Base-by-base conservation (phyloP, 2,113 vertebrate genomes). In the Toxostoma redivivum region DNA sequence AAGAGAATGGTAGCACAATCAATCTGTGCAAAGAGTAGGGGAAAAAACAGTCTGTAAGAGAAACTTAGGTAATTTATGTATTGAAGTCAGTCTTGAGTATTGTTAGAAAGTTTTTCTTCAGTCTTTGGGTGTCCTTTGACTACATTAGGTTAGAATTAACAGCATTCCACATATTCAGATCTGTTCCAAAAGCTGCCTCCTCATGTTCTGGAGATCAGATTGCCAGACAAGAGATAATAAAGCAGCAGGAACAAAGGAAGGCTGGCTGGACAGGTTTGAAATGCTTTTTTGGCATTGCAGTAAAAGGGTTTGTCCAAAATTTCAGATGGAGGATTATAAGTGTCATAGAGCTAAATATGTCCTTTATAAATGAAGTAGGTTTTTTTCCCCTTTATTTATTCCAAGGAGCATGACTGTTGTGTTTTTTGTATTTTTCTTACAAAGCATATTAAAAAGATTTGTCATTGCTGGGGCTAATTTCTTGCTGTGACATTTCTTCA, bases 211-310 rank as follows among this genome's bases (percentile, higher is more conserved):
- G 25, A 93, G 92, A 95, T 96, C 81, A 94, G 38, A 23, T 96
- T 95, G 95, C 73, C 74, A 86, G 94, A 47, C 71, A 77, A 96
- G 92, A 73, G 94, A 78, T 78, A 92, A 95, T 86, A 84, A 94
- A 60, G 81, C 47, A 69, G 9, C 54, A 86, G 60, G 96, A 97
- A 97, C 97, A 97, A 97, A 97, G 94, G 86, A 56, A 87, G 84
- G 40, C 90, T 38, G 94, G 74, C 79, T 85, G 35, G 61, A 78
- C 91, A 58, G 71, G 81, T 95, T 93, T 94, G 87, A 92, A 96
- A 88, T 4, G 28, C 2, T 35, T 64, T 91, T 74, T 74, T 61
- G 86, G 80, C 91, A 56, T 50, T 85, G 28, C 57, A 79, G 81
- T 92, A n/a, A 86, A 72, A 92, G 44, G 40, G 15, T 70, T 73